Percentiles rank a stretch among this genome's conserved stretches.
phyloP scores from a whole-genome alignment of 2,797 vertebrate genomes.

The Triplophysa yarkandensis region DNA sequence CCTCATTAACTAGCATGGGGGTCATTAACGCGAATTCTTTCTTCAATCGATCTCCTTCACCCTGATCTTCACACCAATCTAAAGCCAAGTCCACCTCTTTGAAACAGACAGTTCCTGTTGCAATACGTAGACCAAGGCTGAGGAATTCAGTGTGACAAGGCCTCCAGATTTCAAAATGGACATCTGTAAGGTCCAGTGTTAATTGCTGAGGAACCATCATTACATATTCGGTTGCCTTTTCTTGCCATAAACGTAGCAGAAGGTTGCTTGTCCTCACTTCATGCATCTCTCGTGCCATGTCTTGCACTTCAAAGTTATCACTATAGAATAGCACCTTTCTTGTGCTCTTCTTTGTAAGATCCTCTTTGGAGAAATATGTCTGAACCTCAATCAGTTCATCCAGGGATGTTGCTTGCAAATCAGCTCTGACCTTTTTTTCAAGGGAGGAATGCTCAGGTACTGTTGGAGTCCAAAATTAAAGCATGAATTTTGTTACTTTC shows the following conservation, averaged over 20 bases:
- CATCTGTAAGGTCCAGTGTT: constrained; percentile 53
- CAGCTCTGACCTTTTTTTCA: constrained; percentile 60
- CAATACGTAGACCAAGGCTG: constrained; percentile 53
- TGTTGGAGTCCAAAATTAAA: constrained; percentile 46
- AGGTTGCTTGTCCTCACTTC: constrained; percentile 66
- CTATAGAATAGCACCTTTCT: constrained; percentile 64
- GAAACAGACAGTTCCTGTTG: constrained; percentile 60
- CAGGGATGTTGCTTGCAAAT: constrained; percentile 58
- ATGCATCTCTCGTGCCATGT: constrained; percentile 69
- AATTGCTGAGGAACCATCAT: not conserved
- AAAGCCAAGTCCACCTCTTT: constrained; percentile 65
- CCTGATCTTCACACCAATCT: constrained; percentile 60
- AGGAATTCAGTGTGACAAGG: constrained; percentile 57
- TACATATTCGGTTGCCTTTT: constrained; percentile 4
- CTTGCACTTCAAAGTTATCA: constrained; percentile 42
- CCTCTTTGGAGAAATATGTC: constrained; percentile 49
- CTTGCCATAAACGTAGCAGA: constrained; percentile 68
- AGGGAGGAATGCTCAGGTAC: constrained; percentile 67
- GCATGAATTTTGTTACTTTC: not conserved
- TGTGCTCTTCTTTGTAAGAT: not conserved
- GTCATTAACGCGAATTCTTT: constrained; percentile 71
- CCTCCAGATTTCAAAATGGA: constrained; percentile 65
- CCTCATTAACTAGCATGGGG: not conserved
- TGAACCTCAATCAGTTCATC: constrained; percentile 65
- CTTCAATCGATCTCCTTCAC: constrained; percentile 60